Evolutionary conservation across 1,140 invertebrate species (phyloP).

Genomic region (Temnothorax nylanderi): DNA sequence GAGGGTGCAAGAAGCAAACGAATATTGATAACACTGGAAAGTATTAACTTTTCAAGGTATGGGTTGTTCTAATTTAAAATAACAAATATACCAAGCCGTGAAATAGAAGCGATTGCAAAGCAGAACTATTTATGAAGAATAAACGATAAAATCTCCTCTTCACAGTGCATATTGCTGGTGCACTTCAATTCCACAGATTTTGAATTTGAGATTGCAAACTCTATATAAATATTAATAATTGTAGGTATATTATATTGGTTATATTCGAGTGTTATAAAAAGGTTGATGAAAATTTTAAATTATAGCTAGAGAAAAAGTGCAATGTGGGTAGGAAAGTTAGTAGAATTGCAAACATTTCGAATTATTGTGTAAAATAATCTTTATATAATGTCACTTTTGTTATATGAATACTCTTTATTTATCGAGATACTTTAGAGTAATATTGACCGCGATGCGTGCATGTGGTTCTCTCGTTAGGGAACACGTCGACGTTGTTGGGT

Average conservation of each 20-base stretch:
- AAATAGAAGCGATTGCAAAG: not conserved
- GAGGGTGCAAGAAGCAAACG: not conserved
- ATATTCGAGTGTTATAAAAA: not conserved
- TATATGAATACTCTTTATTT: not conserved
- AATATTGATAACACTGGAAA: slow-evolving; percentile 7
- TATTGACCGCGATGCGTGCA: not conserved
- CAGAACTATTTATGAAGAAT: not conserved
- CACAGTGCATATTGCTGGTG: not conserved
- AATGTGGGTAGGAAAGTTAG: not conserved
- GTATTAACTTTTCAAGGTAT: not conserved
- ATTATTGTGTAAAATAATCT: not conserved
- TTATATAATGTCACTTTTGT: not conserved
- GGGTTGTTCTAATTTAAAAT: not conserved
- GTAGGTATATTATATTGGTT: not conserved
- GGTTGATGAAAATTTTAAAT: not conserved
- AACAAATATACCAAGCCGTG: not conserved
- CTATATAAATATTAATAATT: not conserved
- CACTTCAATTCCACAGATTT: not conserved
- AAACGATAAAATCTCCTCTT: not conserved
- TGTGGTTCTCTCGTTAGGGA: slow-evolving; percentile 45
- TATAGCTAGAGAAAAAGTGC: not conserved
- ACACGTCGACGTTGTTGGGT: slow-evolving; percentile 11
- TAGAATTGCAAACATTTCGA: not conserved
- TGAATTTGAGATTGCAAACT: not conserved
- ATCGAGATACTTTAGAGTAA: slow-evolving; percentile 8